Evolutionary conservation across 2,797 vertebrate genomes (phyloP).

Genomic region (Furcifer pardalis): DNA sequence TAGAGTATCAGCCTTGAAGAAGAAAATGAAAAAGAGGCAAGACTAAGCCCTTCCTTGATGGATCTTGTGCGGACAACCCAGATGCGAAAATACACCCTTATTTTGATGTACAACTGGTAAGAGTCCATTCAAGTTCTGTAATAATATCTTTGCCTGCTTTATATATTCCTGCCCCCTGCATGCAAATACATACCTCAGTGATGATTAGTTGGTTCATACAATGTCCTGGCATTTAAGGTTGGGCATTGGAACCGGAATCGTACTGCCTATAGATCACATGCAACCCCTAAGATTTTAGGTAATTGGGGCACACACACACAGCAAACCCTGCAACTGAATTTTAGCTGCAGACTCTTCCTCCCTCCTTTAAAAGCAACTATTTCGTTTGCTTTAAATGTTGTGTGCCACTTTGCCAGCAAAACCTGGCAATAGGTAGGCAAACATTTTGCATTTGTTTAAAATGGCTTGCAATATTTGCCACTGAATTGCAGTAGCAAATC

Average conservation of each 20-base stretch:
- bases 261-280: no score
- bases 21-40: conserved; percentile 50
- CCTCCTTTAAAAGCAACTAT: no score
- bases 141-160: neutral
- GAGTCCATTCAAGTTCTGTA: conserved; percentile 24
- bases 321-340: no score
- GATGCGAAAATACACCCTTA: conserved; percentile 88
- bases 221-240: neutral
- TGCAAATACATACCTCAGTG: neutral
- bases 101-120: conserved; percentile 94
- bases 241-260: neutral
- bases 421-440: no score
- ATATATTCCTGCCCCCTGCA: neutral
- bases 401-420: no score
- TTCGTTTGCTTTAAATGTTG: no score
- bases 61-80: conserved; percentile 89
- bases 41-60: conserved; percentile 77
- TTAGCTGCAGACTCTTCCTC: no score
- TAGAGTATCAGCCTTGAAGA: conserved; percentile 72
- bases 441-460: no score
- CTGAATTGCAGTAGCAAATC: no score
- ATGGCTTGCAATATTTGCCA: no score
- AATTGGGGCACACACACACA: no score
- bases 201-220: neutral
- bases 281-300: no score